phyloP scores from a whole-genome alignment of 30 jellyfish, hydroid and myxozoan species.

The Hydra vulgaris region DNA sequence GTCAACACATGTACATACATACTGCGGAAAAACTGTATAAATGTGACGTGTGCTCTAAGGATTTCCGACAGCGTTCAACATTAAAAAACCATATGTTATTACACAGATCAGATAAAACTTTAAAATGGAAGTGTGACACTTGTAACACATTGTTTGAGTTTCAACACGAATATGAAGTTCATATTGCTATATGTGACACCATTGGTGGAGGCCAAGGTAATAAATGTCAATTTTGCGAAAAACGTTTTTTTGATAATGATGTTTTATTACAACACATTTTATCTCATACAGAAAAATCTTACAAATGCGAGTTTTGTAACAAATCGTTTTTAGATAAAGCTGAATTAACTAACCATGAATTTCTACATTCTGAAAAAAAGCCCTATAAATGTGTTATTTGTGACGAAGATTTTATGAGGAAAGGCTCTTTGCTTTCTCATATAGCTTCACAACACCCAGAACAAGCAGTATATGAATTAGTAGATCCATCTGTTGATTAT shows the following conservation, averaged over 20 bases:
- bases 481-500: constrained; percentile 15
- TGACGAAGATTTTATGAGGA: constrained; percentile 18
- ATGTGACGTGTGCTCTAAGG: constrained; percentile 25
- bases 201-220: constrained; percentile 1
- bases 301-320: constrained; percentile 16
- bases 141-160: constrained; percentile 17
- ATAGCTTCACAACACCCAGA: constrained; percentile 28
- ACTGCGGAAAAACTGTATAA: constrained; percentile 28
- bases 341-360: not conserved
- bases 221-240: constrained; percentile 26
- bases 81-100: constrained; percentile 35
- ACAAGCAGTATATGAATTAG: constrained; percentile 19
- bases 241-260: constrained; percentile 15
- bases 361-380: constrained; percentile 21
- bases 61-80: constrained; percentile 39
- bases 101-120: constrained; percentile 22
- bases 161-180: constrained; percentile 18
- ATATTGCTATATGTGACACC: constrained; percentile 6
- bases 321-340: constrained; percentile 7
- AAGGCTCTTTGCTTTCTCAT: constrained; percentile 28
- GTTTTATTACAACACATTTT: constrained; percentile 13
- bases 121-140: constrained; percentile 23
- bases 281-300: constrained; percentile 21
- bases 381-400: constrained; percentile 28
- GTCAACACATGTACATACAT: constrained; percentile 37